Evolutionary conservation across 2,113 vertebrate genomes (phyloP).

Genomic region (Dipodomys stephensi): DNA sequence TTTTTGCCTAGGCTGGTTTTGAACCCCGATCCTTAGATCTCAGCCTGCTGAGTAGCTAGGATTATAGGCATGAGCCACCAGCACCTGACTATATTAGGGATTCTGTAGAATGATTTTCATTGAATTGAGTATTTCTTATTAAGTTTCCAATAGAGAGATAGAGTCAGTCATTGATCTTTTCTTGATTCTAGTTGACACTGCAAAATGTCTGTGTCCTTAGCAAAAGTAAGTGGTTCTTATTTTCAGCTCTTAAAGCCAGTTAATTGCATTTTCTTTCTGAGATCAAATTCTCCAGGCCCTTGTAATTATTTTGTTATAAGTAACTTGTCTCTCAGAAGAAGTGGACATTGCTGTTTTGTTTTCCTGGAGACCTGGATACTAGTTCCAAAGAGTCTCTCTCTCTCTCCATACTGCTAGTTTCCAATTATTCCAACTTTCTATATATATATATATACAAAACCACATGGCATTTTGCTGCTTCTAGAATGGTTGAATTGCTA

Average conservation of each 20-base stretch:
- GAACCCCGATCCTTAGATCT: too few relatives aligned
- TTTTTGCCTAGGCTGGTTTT: too few relatives aligned
- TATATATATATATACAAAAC: neutral
- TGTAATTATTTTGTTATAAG: neutral
- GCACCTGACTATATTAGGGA: neutral
- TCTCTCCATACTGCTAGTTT: neutral
- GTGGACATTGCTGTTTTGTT: neutral
- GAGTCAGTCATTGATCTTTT: neutral
- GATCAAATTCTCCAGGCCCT: neutral
- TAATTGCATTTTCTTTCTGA: neutral
- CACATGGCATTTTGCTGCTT: neutral
- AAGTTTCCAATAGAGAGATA: neutral
- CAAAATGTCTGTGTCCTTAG: neutral
- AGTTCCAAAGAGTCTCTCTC: neutral
- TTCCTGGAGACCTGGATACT: neutral
- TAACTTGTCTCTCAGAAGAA: neutral
- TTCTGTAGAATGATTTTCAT: neutral
- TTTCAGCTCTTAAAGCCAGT: neutral
- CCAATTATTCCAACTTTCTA: neutral
- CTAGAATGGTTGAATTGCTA: neutral
- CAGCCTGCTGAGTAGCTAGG: too few relatives aligned
- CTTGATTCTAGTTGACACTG: neutral
- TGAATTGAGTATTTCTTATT: neutral
- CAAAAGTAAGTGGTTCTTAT: neutral
- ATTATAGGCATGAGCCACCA: too few relatives aligned